Evolutionary conservation across 2,113 vertebrate genomes (phyloP).

Genomic region (Cyanistes caeruleus): DNA sequence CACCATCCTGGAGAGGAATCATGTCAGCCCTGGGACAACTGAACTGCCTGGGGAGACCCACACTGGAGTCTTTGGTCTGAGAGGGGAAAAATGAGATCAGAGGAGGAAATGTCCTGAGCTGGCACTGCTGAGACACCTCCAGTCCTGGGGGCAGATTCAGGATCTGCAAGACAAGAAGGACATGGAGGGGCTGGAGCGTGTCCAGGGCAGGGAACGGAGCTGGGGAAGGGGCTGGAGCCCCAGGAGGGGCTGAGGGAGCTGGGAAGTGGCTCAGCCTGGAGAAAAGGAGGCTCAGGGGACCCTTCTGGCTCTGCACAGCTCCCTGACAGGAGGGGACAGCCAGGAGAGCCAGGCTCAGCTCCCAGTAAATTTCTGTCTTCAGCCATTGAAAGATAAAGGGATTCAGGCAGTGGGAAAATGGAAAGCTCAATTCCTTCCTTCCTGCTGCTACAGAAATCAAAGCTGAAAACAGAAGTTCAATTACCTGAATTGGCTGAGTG

Average conservation of each 20-base stretch:
- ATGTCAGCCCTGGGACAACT: background rate
- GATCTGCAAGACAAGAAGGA: background rate
- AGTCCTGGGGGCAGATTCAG: background rate
- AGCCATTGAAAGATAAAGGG: background rate
- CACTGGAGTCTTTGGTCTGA: background rate
- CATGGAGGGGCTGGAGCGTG: accelerated
- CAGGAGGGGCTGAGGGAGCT: background rate
- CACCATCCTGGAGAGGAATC: background rate
- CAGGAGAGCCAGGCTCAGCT: accelerated
- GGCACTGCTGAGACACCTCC: background rate
- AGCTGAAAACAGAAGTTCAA: background rate
- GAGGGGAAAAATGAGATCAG: background rate
- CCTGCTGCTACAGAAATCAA: background rate
- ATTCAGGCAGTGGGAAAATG: background rate
- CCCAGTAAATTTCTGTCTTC: background rate
- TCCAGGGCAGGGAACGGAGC: accelerated
- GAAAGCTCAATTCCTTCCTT: background rate
- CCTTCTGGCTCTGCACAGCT: background rate
- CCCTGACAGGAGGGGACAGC: background rate
- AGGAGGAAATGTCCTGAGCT: background rate
- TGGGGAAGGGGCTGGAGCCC: background rate
- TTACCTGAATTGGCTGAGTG: background rate
- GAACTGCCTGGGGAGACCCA: background rate
- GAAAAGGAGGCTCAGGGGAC: background rate
- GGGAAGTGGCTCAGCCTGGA: background rate